Conservation (phyloP, 2,888 invertebrate genomes). For the Nebria salina region DNA sequence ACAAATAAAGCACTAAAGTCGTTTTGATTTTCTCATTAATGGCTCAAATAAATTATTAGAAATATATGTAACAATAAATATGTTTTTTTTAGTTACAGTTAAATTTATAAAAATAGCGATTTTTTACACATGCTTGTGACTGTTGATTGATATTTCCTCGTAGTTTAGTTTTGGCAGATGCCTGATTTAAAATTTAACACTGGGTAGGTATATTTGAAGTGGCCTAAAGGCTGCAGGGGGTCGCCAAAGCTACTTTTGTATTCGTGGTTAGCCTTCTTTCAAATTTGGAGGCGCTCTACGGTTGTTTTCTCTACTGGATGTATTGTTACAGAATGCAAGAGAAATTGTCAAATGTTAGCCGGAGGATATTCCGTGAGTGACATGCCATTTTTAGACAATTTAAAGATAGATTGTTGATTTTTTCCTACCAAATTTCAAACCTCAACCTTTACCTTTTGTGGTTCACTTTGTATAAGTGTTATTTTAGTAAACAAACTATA, state of each 20-base stretch:
- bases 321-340: not conserved
- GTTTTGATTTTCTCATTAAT: too few species aligned
- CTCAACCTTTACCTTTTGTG: not conserved
- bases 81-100: too few species aligned
- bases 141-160: not conserved
- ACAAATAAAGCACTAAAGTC: too few species aligned
- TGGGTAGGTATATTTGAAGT: not conserved
- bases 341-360: conserved; percentile 6
- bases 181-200: not conserved
- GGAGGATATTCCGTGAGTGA: not conserved
- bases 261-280: conserved; percentile 5
- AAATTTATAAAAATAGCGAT: too few species aligned
- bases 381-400: not conserved
- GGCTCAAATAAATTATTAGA: too few species aligned
- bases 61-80: too few species aligned
- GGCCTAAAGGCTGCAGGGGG: conserved; percentile 8
- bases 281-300: not conserved
- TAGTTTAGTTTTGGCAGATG: not conserved
- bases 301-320: conserved; percentile 14
- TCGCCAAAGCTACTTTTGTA: not conserved
- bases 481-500: conserved; percentile 17
- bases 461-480: not conserved
- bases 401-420: not conserved
- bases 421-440: not conserved
- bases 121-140: too few species aligned